A percentile compares a stretch with the other conserved stretches of the same genome.
Evolutionary conservation across 2,797 vertebrate genomes (phyloP).

Genomic region (Sylvia borin): DNA sequence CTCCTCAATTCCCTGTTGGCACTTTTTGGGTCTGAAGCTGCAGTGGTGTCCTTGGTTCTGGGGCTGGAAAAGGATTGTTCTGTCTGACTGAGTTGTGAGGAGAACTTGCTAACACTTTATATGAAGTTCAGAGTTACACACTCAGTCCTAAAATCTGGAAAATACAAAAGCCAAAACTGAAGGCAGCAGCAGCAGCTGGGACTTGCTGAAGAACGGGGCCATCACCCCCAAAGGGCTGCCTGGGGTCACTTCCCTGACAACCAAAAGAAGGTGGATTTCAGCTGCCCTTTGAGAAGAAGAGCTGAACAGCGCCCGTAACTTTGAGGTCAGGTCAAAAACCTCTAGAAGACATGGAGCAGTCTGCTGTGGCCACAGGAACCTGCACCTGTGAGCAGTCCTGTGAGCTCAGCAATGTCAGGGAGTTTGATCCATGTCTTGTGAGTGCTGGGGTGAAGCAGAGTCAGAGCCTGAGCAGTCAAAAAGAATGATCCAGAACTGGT

Average conservation of each 20-base stretch:
- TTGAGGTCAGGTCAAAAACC: background rate
- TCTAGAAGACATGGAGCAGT: background rate
- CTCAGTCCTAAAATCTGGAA: background rate
- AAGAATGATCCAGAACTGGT: background rate
- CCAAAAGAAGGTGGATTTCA: background rate
- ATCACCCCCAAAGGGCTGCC: background rate
- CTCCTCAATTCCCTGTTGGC: background rate
- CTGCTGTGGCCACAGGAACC: background rate
- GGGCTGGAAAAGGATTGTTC: background rate
- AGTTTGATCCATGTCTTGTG: background rate
- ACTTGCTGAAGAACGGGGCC: background rate
- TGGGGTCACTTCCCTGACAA: background rate
- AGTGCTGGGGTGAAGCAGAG: background rate
- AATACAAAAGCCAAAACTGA: background rate
- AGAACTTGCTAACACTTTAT: background rate
- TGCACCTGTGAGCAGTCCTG: background rate
- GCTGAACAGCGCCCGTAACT: background rate
- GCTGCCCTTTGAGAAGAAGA: background rate
- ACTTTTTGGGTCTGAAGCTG: background rate
- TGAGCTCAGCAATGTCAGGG: background rate
- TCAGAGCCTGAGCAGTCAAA: background rate
- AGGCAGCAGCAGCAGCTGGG: background rate
- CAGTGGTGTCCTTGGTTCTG: background rate
- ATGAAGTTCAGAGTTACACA: background rate
- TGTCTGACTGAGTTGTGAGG: background rate